Percentiles rank a stretch among this genome's conserved stretches.
Evolutionary conservation across 2,113 vertebrate species (phyloP).

Genomic region (Grantiella picta): DNA sequence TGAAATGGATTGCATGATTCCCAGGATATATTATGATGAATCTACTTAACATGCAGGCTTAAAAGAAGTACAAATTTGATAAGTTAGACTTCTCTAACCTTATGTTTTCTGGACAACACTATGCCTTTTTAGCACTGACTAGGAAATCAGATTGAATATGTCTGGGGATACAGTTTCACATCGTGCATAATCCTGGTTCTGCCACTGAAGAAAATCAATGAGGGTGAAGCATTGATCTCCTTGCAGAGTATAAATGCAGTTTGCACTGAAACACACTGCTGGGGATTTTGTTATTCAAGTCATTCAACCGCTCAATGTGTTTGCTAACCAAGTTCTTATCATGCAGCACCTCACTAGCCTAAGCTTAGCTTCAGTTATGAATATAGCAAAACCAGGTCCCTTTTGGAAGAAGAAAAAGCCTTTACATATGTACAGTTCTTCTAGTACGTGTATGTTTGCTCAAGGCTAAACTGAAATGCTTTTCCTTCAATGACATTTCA

Average conservation of each 20-base stretch:
- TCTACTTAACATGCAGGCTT: conserved; percentile 48
- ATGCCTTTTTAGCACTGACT: conserved; percentile 64
- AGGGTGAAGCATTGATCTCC: conserved; percentile 74
- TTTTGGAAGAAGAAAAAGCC: conserved; percentile 54
- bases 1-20: background rate
- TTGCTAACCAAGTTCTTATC: conserved; percentile 72
- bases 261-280: conserved; percentile 67
- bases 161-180: conserved; percentile 67
- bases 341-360: conserved; percentile 51
- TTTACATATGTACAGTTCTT: conserved; percentile 41
- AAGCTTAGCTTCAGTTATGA: conserved; percentile 35
- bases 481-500: conserved; percentile 70
- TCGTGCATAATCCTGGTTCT: conserved; percentile 67
- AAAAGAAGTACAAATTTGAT: conserved; percentile 43
- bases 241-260: conserved; percentile 74
- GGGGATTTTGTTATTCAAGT: conserved; percentile 78
- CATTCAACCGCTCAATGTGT: conserved; percentile 58
- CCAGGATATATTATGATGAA: conserved; percentile 1
- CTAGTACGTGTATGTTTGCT: conserved; percentile 59
- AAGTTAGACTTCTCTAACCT: conserved; percentile 63
- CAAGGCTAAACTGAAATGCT: conserved; percentile 69
- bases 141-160: conserved; percentile 71
- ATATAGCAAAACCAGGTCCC: background rate
- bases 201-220: conserved; percentile 74
- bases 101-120: conserved; percentile 53